These are phyloP conservation scores for Lacerta agilis DNA, from an alignment of 2,797 vertebrate genomes.

Conservation along the genomic window DNA sequence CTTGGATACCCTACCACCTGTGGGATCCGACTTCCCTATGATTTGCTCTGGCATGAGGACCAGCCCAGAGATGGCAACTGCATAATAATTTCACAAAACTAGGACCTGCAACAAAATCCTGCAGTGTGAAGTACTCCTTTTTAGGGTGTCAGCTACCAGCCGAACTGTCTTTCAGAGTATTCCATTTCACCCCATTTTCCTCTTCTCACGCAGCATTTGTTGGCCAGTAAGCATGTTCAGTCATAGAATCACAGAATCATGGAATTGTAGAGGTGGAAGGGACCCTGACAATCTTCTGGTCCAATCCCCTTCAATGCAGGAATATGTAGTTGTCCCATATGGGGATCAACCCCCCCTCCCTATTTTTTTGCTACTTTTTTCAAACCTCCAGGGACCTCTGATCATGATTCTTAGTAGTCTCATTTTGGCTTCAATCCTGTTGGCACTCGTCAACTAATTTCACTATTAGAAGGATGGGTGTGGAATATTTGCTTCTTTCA, in stretches of 20 bases:
- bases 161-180: not conserved
- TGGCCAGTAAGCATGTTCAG: not conserved
- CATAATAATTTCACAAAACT: not conserved
- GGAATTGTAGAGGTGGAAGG: too few species aligned
- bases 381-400: too few species aligned
- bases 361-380: not conserved
- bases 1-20: not conserved
- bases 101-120: not conserved
- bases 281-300: too few species aligned
- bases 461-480: not conserved
- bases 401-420: not conserved
- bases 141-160: not conserved
- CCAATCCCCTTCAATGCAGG: too few species aligned
- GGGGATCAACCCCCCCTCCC: too few species aligned
- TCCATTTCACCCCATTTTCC: not conserved
- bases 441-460: not conserved
- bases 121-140: not conserved
- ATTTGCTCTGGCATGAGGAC: not conserved
- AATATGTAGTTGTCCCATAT: too few species aligned
- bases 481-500: not conserved
- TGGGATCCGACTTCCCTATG: not conserved
- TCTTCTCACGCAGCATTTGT: not conserved
- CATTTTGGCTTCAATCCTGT: not conserved
- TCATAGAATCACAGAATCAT: not conserved
- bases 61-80: not conserved